Evolutionary conservation across 2,888 invertebrate genomes (phyloP), one percentile per base, ranked within the genome.

Genomic region (Pollenia angustigena): DNA sequence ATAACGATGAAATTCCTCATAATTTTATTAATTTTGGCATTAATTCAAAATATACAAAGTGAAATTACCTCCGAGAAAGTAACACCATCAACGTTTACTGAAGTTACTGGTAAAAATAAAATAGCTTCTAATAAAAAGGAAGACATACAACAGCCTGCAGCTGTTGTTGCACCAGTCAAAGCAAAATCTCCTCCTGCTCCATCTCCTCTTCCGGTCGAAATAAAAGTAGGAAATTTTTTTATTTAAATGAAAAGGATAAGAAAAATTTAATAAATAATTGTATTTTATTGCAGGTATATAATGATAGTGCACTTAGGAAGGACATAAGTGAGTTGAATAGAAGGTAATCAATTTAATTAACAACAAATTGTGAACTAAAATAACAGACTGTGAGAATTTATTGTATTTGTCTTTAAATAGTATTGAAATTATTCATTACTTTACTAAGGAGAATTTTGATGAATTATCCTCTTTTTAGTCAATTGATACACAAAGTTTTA

Each of bases 1-100:
- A 82, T 58, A 75, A 82, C 81, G 68, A 82, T 82, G 81, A 60
- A 82, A 60, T 72, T 81, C 60, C 52, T 75, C 7, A 32, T 60
- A 76, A 52, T 82, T 46, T 60, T 75, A 62, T 52, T 42, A 52
- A 48, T 69, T 60, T 68, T 82, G 68, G 52, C 44, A 23, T 9
- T 42, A 32, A 16, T 52, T 16, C 60, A 69, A 66, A 52, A 18
- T 46, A 60, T 75, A 16, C 60, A 54, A 60, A 75, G 81, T 75
- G 81, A 82, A 82, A 60, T 75, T 52, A 4, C 74, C 11, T 10
- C 42, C 2, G 75, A 50, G 0, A 46, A 18, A 42, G 12, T 11
- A 23, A 62, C 56, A 60, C 32, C 50, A 68, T 16, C 46, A 1
- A 18, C 75, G 46, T 68, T 52, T 18, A 32, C 52, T 68, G 68